A percentile compares a stretch with the other conserved stretches of the same genome.
phyloP scores from a whole-genome alignment of 2,888 invertebrate species.

The Rhagium mordax region DNA sequence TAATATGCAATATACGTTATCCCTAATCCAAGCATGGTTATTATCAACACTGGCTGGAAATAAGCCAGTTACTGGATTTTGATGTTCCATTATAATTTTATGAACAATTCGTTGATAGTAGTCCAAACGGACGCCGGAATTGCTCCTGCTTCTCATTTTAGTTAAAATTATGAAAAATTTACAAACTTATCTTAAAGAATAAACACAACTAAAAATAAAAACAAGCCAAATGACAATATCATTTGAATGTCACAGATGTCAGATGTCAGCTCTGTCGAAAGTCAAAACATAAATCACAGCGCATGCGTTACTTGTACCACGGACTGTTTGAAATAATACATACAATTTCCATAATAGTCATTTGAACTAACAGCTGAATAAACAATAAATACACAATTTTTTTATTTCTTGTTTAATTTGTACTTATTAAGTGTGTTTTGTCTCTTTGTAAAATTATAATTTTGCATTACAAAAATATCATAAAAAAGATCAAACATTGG shows the following conservation, averaged over 20 bases:
- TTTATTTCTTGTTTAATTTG: no score
- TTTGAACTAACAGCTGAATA: not conserved
- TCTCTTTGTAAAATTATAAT: no score
- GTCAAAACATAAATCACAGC: not conserved
- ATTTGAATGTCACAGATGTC: conserved; percentile 12
- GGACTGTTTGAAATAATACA: not conserved
- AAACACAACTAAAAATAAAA: not conserved
- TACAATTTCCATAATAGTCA: not conserved
- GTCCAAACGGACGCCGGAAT: conserved; percentile 94
- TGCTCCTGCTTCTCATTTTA: conserved; percentile 88
- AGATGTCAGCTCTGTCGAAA: not conserved
- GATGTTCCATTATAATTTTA: conserved; percentile 92
- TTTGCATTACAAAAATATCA: no score
- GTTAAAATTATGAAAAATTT: not conserved
- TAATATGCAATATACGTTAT: conserved; percentile 97
- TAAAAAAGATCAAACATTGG: no score
- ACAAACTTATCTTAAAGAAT: not conserved
- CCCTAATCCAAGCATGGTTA: conserved; percentile 98
- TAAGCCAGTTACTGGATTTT: conserved; percentile 97
- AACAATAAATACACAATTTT: not conserved
- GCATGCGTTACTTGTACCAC: not conserved
- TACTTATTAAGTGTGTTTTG: no score
- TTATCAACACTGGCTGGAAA: conserved; percentile 92
- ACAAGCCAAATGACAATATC: conserved; percentile 1
- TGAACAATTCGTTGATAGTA: conserved; percentile 96